These are phyloP conservation scores for Poecile atricapillus DNA, from an alignment of 2,113 vertebrate species.

Conservation along the genomic window DNA sequence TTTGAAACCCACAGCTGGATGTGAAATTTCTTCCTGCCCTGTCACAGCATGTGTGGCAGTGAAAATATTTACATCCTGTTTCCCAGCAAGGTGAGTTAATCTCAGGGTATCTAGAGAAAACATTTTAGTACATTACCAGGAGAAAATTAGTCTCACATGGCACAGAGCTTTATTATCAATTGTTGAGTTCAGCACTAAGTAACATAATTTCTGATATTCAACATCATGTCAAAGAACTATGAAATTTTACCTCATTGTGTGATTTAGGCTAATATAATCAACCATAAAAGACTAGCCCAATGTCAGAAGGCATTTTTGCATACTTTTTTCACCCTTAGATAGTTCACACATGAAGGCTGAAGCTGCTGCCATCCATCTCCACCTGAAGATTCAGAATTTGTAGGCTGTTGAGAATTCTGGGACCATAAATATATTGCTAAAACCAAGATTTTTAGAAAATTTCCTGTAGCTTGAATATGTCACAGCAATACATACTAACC, in stretches of 20 bases:
- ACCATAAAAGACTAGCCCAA: not conserved
- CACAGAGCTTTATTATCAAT: not conserved
- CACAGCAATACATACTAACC: not conserved
- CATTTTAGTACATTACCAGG: not conserved
- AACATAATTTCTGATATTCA: not conserved
- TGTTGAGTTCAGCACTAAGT: not conserved
- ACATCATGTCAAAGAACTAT: not conserved
- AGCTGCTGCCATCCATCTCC: not conserved
- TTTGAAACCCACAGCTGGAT: conserved; percentile 85
- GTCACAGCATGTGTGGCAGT: conserved; percentile 75
- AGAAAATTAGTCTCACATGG: not conserved
- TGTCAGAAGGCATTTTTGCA: not conserved
- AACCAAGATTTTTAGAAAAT: not conserved
- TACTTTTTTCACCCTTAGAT: not conserved
- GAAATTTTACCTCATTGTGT: not conserved
- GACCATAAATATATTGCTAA: not conserved
- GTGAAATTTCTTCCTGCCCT: conserved; percentile 67
- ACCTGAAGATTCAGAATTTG: not conserved
- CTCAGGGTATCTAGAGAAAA: conserved; percentile 80
- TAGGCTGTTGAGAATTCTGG: not conserved
- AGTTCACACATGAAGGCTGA: not conserved
- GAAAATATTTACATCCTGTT: conserved; percentile 81
- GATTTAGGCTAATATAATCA: not conserved
- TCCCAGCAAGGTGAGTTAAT: conserved; percentile 83
- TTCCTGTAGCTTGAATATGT: not conserved